Evolutionary conservation across 2,113 vertebrate genomes (phyloP), one percentile per base, ranked within the genome.

Genomic region (Merops nubicus): DNA sequence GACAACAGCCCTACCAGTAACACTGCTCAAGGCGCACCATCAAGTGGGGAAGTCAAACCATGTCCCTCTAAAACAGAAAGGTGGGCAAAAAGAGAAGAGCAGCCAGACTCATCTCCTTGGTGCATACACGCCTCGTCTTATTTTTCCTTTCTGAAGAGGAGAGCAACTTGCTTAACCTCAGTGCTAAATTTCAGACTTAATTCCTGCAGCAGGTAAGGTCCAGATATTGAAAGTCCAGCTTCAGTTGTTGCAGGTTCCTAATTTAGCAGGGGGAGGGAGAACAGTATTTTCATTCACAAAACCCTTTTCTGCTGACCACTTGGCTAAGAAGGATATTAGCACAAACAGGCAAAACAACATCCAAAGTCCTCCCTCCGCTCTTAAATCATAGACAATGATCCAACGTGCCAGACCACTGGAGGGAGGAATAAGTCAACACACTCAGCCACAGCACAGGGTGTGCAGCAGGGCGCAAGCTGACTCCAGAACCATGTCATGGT

Each of bases 31-130:
- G 45, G 50, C 8, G 4, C 8, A 15, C 26, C 43, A 17, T 26
- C 43, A 14, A 15, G 5, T 0, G 0, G 7, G 11, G 28, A 54
- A 16, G 48, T 29, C 63, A 63, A n/a, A 50, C 0, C 0, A 38
- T 1, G 8, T 5, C 70, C n/a, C 54, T 43, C 36, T 15, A 5
- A 56, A 29, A 17, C 16, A 48, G 45, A 68, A 54, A 67, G 33
- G 17, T 1, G 48, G 31, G 38, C 8, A 11, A 47, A 40, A 50
- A 67, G 56, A 42, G 40, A 60, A 33, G 54, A 74, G 47, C 42
- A 82, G 74, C 8, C 77, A 40, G 22, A 47, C 18, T 70, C 5
- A 31, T 42, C 63, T 51, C 25, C 25, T 23, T 2, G 40, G 29
- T 15, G 11, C 19, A 33, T 2, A 3, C 16, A 62, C 36, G 19